phyloP scores from a whole-genome alignment of 2,797 vertebrate genomes.

The Taeniopygia guttata region DNA sequence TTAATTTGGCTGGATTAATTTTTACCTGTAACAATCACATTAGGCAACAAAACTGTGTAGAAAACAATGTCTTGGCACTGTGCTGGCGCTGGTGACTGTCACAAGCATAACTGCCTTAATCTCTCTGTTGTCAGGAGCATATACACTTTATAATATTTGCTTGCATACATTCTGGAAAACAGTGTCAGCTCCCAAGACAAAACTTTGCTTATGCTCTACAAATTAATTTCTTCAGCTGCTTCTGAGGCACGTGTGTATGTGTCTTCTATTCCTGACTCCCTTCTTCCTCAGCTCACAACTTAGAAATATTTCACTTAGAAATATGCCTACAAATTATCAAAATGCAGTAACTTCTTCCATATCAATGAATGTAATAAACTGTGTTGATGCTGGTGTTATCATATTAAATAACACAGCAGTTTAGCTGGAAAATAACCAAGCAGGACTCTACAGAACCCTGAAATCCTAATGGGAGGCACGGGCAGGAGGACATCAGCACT shows the following conservation, averaged over 20 bases:
- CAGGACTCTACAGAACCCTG: not conserved
- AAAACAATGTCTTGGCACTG: not conserved
- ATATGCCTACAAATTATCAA: not conserved
- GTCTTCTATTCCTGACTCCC: not conserved
- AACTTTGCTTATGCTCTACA: not conserved
- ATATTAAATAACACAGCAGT: not conserved
- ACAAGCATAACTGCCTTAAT: not conserved
- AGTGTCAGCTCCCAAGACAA: not conserved
- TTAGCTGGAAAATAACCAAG: not conserved
- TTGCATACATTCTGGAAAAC: not conserved
- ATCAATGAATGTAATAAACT: not conserved
- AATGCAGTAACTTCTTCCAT: not conserved
- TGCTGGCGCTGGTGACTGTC: not conserved
- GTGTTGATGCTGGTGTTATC: not conserved
- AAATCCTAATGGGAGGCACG: not conserved
- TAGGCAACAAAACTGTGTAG: not conserved
- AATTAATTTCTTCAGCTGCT: not conserved
- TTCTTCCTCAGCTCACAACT: not conserved
- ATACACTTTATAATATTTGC: not conserved
- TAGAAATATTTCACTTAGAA: not conserved
- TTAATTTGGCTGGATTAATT: no score
- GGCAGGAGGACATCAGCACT: not conserved
- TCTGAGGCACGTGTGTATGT: not conserved
- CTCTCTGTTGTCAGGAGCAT: not conserved
- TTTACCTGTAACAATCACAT: not conserved